Evolutionary conservation across 2,888 invertebrate genomes (phyloP).

Genomic region (Drosophila mayaguana): DNA sequence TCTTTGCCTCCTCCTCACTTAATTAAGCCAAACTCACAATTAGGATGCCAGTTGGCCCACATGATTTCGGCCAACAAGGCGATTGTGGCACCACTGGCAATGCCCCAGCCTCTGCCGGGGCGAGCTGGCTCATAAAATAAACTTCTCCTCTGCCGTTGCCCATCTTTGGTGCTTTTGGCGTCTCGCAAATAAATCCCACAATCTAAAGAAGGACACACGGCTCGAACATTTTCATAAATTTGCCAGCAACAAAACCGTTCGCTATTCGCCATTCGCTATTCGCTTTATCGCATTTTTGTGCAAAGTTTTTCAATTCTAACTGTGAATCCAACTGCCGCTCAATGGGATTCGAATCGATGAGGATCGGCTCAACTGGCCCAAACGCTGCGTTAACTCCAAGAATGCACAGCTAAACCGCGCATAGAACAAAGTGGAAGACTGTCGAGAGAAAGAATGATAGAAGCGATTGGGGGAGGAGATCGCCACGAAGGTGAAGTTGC

Average conservation of each 20-base stretch:
- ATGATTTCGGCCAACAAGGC: slow-evolving; percentile 46
- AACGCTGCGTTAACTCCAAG: slow-evolving; percentile 44
- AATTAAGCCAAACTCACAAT: slow-evolving; percentile 55
- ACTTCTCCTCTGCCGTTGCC: slow-evolving; percentile 46
- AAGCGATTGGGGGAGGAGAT: neutral
- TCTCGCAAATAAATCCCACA: slow-evolving; percentile 68
- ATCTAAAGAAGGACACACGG: slow-evolving; percentile 64
- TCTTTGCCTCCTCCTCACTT: slow-evolving; percentile 4
- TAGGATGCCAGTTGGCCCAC: slow-evolving; percentile 55
- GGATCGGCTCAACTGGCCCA: slow-evolving; percentile 51
- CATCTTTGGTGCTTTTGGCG: slow-evolving; percentile 51
- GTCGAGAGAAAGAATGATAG: neutral
- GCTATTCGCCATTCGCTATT: slow-evolving; percentile 39
- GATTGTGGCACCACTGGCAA: slow-evolving; percentile 35
- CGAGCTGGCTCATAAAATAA: slow-evolving; percentile 77
- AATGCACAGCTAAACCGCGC: slow-evolving; percentile 49
- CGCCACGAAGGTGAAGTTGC: neutral
- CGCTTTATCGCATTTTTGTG: slow-evolving; percentile 75
- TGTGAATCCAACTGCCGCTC: slow-evolving; percentile 30
- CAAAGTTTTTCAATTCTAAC: slow-evolving; percentile 61
- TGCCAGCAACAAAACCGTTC: slow-evolving; percentile 40
- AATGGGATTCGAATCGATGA: slow-evolving; percentile 6
- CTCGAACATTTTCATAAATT: slow-evolving; percentile 74
- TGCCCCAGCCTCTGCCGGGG: slow-evolving; percentile 27
- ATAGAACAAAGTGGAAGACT: neutral